Base-by-base conservation (phyloP, 2,888 invertebrate genomes). In the Heliconius charithonia region DNA sequence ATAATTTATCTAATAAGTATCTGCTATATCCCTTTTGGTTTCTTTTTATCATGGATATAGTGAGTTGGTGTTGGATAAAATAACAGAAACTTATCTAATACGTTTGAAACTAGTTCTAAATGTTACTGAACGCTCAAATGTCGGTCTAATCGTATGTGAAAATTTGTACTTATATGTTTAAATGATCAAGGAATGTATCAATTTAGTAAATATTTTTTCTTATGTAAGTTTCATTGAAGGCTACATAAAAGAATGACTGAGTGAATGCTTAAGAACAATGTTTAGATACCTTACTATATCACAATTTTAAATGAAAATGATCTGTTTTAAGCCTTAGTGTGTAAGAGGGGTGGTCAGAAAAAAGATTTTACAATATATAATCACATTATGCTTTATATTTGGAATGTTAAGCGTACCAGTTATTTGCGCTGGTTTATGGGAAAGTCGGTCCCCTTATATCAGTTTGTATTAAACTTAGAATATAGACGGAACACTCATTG, bases 141-240 rank as follows among this genome's bases (percentile, higher is more conserved):
- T 59, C 59, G 59, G 59, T 59, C 59, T 59, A 59, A 59, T 59
- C n/a, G 59, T 59, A n/a, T n/a, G 59, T 59, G n/a, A n/a, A 56
- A n/a, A 59, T 59, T 59, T 59, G 59, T 59, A 59, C 59, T 59
- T 59, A 59, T 59, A 59, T 59, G 59, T n/a, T 59, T 59, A 59
- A 59, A 59, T 12, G 59, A 59, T 59, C 59, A 59, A 59, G 59
- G 4, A 59, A 59, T 59, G 59, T 22, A 59, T n/a, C 59, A 59
- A 59, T 59, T 59, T 59, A 59, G 59, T 59, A 10, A 59, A 59
- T 59, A n/a, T n/a, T 59, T n/a, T 59, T 59, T n/a, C n/a, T 59
- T 59, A n/a, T 59, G n/a, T 59, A 59, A 10, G 59, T 59, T 9
- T n/a, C 10, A n/a, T 9, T n/a, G n/a, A n/a, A 3, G 10, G 9